Base-by-base conservation (phyloP, 1,140 invertebrate genomes). In the Drosophila kohkoa region DNA sequence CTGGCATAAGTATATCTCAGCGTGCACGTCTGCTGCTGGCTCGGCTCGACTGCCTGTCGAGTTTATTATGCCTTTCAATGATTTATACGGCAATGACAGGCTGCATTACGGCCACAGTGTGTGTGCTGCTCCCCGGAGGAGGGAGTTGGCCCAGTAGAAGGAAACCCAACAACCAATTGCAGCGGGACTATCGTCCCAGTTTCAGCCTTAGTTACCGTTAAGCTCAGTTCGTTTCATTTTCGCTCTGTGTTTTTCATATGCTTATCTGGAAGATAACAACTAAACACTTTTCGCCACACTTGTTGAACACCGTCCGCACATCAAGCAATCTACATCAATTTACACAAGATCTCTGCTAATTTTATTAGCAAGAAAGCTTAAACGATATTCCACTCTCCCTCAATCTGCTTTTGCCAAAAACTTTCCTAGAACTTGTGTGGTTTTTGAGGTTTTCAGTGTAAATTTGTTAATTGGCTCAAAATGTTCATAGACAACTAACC, bases 41-140 rank as follows among this genome's bases (percentile, higher is more conserved):
- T 13, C 32, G 15, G 0, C 7, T 55, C 62, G 60, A 45, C 73
- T 52, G 68, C 54, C 46, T 77, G 65, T 75, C 66, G 79, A 79
- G 70, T 82, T 74, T 76, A 87, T 86, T 86, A 86, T 82, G 77
- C 58, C 67, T 73, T 69, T 77, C 55, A 70, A 75, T 82, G 79
- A 79, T 75, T 85, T 72, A 77, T 75, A 62, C 67, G 54, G 13
- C 60, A 75, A 52, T 73, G 68, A 63, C 63, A 76, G n/a, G 38
- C 63, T 41, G 51, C 67, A 73, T 76, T 74, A 68, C 48, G 71
- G 55, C 38, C 65, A 67, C 51, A 74, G 46, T 4, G n/a, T 13
- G 11, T 7, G 41, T 10, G 43, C 25, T 38, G 38, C 10, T 68
- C 60, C 59, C 45, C 0, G 15, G 52, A 30, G 67, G 13, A 8